Conservation (phyloP, 2,113 vertebrate genomes). For the Paracanthobrama guichenoti region DNA sequence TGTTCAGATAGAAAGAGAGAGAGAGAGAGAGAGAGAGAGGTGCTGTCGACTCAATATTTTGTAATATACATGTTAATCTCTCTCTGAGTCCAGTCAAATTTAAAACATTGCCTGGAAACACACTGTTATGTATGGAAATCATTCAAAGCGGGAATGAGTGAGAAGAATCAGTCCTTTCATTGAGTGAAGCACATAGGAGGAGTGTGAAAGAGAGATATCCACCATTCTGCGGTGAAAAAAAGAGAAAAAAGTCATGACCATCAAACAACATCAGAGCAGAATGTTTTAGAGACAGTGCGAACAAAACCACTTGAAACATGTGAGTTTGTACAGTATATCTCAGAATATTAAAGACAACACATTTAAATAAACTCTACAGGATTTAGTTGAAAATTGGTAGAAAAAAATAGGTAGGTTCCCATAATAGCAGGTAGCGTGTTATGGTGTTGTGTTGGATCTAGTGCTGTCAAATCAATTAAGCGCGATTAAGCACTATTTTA, state of each 20-base stretch:
- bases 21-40: neutral
- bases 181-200: neutral
- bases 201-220: conserved; percentile 14
- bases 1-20: neutral
- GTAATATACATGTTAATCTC: conserved; percentile 29
- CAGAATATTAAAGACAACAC: neutral
- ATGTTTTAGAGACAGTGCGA: neutral
- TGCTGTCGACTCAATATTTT: neutral
- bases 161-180: neutral
- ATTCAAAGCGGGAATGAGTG: neutral
- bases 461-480: too few species aligned
- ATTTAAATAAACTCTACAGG: neutral
- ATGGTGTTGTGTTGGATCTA: too few species aligned
- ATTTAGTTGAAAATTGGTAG: neutral
- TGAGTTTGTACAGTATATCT: neutral
- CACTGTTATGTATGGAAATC: neutral
- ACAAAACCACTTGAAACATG: neutral
- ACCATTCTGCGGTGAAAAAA: neutral
- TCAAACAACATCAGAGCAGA: neutral
- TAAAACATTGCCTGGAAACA: conserved; percentile 12
- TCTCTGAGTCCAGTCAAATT: neutral
- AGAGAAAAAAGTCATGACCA: neutral
- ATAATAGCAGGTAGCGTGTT: too few species aligned
- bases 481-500: too few species aligned
- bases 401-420: neutral